Conservation (phyloP, 1,140 invertebrate genomes). For the Bathynomus jamesi region DNA sequence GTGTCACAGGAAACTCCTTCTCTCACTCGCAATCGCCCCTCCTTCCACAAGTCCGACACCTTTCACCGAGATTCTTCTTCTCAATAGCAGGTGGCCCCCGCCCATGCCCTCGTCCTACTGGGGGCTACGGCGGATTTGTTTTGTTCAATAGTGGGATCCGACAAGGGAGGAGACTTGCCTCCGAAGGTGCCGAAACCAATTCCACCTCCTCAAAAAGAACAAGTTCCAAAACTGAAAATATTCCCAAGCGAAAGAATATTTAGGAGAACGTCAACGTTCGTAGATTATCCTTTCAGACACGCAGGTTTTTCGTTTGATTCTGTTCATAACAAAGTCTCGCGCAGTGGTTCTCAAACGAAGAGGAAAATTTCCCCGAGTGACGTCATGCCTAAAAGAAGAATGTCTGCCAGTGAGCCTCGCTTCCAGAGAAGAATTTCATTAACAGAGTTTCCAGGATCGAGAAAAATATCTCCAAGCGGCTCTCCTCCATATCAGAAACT, state of each 20-base stretch:
- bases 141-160: conserved; percentile 34
- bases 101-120: conserved; percentile 35
- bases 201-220: not conserved
- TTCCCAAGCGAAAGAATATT: conserved; percentile 4
- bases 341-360: conserved; percentile 14
- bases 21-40: conserved; percentile 48
- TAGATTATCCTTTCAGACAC: conserved; percentile 11
- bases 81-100: conserved; percentile 38
- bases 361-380: conserved; percentile 16
- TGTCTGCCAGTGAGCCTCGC: conserved; percentile 16
- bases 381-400: conserved; percentile 11
- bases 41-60: conserved; percentile 70
- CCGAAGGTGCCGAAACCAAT: conserved; percentile 9
- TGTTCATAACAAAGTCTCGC: conserved; percentile 2
- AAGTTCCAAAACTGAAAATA: conserved; percentile 15
- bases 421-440: conserved; percentile 15
- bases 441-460: conserved; percentile 9
- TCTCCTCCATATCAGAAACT: not conserved
- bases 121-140: conserved; percentile 36
- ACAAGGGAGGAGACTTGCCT: conserved; percentile 7
- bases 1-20: conserved; percentile 40
- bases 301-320: conserved; percentile 3
- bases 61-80: conserved; percentile 35
- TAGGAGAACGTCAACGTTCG: conserved; percentile 1
- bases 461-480: not conserved